Percentiles rank a stretch among this genome's conserved stretches.
Evolutionary conservation across 2,113 vertebrate genomes (phyloP).

Genomic region (Excalfactoria chinensis): DNA sequence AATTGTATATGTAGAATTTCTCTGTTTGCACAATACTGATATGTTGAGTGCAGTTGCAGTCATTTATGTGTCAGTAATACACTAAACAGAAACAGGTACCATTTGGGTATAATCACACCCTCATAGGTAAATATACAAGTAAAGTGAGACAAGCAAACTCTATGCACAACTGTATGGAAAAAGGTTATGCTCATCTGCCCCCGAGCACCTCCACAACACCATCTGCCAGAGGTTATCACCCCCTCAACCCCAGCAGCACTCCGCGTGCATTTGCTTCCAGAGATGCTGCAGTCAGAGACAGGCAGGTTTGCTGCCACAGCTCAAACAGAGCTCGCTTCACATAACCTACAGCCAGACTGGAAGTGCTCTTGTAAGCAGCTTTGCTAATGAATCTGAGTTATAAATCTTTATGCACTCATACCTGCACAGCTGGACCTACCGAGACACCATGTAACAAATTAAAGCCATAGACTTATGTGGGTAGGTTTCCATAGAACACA

Average conservation of each 20-base stretch:
- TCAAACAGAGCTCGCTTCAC: neutral
- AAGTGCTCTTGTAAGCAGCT: neutral
- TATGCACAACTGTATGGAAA: neutral
- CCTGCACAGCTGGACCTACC: neutral
- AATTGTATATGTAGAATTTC: neutral
- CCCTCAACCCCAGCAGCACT: neutral
- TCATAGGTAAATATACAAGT: neutral
- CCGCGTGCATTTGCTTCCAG: neutral
- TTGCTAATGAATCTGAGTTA: neutral
- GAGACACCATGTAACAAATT: neutral
- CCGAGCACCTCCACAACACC: slow-evolving; percentile 14
- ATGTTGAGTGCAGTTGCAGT: neutral
- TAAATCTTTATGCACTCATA: neutral
- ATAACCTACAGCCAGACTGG: neutral
- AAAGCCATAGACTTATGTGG: neutral
- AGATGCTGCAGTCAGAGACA: neutral
- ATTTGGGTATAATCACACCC: neutral
- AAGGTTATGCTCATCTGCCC: slow-evolving; percentile 28
- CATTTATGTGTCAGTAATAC: neutral
- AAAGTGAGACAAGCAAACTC: neutral
- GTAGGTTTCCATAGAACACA: neutral
- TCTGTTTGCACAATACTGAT: neutral
- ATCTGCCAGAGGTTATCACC: slow-evolving; percentile 55
- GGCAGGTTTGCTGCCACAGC: neutral
- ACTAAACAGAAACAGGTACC: neutral